phyloP scores from a whole-genome alignment of 2,888 invertebrate genomes.

The Sphaerophoria rueppellii region DNA sequence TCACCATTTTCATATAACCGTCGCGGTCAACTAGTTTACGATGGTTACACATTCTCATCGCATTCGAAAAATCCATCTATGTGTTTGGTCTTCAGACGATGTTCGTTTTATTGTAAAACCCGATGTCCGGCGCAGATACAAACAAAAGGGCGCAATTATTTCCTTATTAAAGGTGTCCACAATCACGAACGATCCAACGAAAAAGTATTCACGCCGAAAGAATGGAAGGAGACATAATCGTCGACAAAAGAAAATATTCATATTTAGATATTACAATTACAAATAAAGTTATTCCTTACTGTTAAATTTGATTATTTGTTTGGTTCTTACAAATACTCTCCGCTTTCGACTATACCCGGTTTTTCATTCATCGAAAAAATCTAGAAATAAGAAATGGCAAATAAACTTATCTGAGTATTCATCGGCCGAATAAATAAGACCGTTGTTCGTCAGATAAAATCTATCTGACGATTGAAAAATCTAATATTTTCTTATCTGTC shows the following conservation, averaged over 20 bases:
- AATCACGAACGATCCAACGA: slow-evolving; percentile 78
- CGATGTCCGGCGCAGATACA: slow-evolving; percentile 78
- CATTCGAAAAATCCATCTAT: slow-evolving; percentile 76
- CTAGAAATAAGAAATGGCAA: no score
- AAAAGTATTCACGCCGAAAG: slow-evolving; percentile 74
- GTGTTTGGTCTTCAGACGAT: slow-evolving; percentile 79
- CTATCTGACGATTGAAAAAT: no score
- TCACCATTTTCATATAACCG: slow-evolving; percentile 78
- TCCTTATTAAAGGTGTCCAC: slow-evolving; percentile 76
- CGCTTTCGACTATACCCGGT: no score
- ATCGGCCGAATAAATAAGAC: no score
- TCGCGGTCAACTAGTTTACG: slow-evolving; percentile 79
- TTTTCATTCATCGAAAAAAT: no score
- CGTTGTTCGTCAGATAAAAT: no score
- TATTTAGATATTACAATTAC: not conserved
- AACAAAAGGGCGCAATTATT: slow-evolving; percentile 78
- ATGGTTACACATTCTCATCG: slow-evolving; percentile 77
- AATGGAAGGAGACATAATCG: slow-evolving; percentile 63
- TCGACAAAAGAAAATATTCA: not conserved
- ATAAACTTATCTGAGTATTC: no score
- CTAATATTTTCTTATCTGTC: no score
- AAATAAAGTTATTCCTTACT: no score
- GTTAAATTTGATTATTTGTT: no score
- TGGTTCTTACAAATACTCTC: no score
- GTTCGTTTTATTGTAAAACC: slow-evolving; percentile 77